Percentiles rank a stretch among this genome's conserved stretches.
Evolutionary conservation across 2,888 invertebrate genomes (phyloP).

Genomic region (Chrysolina oricalcia): DNA sequence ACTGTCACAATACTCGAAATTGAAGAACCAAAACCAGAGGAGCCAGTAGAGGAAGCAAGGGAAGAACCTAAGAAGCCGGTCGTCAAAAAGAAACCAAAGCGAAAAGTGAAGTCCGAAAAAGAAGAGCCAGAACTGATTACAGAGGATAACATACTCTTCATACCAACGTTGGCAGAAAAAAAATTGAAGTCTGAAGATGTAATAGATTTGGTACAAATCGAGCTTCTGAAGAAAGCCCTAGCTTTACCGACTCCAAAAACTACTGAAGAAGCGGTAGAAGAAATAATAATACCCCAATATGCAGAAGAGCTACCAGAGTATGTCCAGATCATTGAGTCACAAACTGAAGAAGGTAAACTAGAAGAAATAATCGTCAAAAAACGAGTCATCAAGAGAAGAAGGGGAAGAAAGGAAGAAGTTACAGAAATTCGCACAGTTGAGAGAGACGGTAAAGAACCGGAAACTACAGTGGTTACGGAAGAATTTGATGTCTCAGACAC

Average conservation of each 20-base stretch:
- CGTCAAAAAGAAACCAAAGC: slow-evolving; percentile 37
- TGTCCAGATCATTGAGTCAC: slow-evolving; percentile 44
- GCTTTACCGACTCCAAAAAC: slow-evolving; percentile 51
- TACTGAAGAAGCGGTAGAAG: slow-evolving; percentile 54
- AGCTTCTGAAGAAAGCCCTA: slow-evolving; percentile 64
- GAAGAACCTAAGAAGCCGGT: slow-evolving; percentile 38
- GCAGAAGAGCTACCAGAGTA: slow-evolving; percentile 53
- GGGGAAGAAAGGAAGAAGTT: slow-evolving; percentile 63
- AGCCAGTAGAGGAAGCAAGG: slow-evolving; percentile 35
- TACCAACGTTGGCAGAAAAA: slow-evolving; percentile 64
- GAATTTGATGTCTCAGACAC: slow-evolving; percentile 51
- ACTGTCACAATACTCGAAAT: slow-evolving; percentile 60
- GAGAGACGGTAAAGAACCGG: slow-evolving; percentile 64
- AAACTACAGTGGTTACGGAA: slow-evolving; percentile 62
- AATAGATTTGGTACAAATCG: slow-evolving; percentile 62
- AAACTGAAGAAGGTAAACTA: slow-evolving; percentile 56
- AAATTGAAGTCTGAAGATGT: slow-evolving; percentile 63
- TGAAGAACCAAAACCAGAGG: slow-evolving; percentile 57
- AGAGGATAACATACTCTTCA: slow-evolving; percentile 56
- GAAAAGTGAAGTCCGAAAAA: slow-evolving; percentile 46
- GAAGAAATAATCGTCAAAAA: slow-evolving; percentile 48
- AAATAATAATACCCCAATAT: slow-evolving; percentile 65
- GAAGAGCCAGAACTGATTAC: slow-evolving; percentile 59
- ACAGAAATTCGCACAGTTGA: slow-evolving; percentile 71
- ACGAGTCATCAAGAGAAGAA: slow-evolving; percentile 69